These are phyloP conservation scores for Platyura marginata DNA, from an alignment of 1,140 invertebrate species.

Conservation along the genomic window DNA sequence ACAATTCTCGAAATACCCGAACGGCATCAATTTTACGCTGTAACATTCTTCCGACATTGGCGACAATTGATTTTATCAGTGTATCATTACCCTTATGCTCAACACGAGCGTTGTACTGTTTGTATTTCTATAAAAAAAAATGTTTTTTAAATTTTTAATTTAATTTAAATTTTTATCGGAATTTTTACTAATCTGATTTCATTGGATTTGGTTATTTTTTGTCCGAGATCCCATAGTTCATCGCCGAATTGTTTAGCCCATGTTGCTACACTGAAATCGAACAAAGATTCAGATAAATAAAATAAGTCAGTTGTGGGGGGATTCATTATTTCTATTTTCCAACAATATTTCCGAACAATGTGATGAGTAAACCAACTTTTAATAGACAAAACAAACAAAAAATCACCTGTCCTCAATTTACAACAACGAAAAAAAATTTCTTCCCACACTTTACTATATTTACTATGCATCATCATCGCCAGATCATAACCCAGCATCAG, in stretches of 20 bases:
- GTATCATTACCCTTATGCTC: conserved; percentile 52
- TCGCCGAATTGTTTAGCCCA: conserved; percentile 39
- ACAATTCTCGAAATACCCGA: conserved; percentile 26
- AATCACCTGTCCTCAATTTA: too few relatives aligned
- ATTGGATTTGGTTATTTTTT: conserved; percentile 34
- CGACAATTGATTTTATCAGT: conserved; percentile 50
- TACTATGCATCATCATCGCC: too few relatives aligned
- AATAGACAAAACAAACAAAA: too few relatives aligned
- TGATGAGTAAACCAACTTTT: too few relatives aligned
- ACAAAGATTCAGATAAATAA: too few relatives aligned
- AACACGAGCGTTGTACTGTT: conserved; percentile 49
- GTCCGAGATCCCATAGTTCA: conserved; percentile 38
- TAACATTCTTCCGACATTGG: conserved; percentile 56
- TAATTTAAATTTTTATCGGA: conserved; percentile 1
- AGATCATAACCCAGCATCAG: too few relatives aligned
- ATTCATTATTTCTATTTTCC: too few relatives aligned
- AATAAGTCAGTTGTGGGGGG: too few relatives aligned
- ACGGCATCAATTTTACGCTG: conserved; percentile 69
- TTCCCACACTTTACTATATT: too few relatives aligned
- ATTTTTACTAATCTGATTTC: conserved; percentile 38
- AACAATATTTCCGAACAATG: too few relatives aligned
- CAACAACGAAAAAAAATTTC: too few relatives aligned
- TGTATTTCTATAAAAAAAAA: conserved; percentile 42
- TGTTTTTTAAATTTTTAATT: neutral
- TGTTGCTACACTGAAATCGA: conserved; percentile 30